Percentiles rank a stretch among this genome's conserved stretches.
These are phyloP conservation scores for Lasaia peninsularis DNA, from an alignment of 1,140 invertebrate genomes.

Conservation along the genomic window DNA sequence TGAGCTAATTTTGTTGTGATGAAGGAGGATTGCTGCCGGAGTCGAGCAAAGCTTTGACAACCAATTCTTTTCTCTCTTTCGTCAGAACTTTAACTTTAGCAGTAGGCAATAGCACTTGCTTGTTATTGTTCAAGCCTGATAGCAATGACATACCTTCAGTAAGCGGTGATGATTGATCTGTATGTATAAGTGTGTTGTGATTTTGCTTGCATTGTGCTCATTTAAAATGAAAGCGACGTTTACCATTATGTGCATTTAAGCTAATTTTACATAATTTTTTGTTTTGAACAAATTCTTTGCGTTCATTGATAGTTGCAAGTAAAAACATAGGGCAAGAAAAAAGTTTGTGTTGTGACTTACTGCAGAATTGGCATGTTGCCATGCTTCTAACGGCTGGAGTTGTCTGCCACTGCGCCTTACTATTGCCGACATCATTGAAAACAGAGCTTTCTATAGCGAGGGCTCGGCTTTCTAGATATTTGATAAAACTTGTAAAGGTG, in stretches of 20 bases:
- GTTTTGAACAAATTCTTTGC: not conserved
- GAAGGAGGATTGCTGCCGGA: not conserved
- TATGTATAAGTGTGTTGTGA: not conserved
- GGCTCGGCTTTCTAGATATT: too few species aligned
- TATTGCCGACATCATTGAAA: too few species aligned
- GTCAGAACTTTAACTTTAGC: not conserved
- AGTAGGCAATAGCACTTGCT: not conserved
- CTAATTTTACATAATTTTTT: not conserved
- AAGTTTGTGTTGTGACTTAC: too few species aligned
- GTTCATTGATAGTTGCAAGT: not conserved
- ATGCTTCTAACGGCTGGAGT: too few species aligned
- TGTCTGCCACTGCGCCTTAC: too few species aligned
- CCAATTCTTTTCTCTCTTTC: not conserved
- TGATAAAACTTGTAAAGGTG: too few species aligned
- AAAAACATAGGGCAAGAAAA: not conserved
- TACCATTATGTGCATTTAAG: not conserved
- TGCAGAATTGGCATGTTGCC: too few species aligned
- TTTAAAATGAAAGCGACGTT: not conserved
- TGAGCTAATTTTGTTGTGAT: not conserved
- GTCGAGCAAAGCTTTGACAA: not conserved
- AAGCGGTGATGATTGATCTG: not conserved
- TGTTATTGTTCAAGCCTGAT: not conserved
- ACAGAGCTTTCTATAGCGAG: too few species aligned
- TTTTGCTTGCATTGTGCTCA: not conserved
- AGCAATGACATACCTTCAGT: not conserved